Conservation (phyloP, 2,888 invertebrate species). For the Phengaris arion region DNA sequence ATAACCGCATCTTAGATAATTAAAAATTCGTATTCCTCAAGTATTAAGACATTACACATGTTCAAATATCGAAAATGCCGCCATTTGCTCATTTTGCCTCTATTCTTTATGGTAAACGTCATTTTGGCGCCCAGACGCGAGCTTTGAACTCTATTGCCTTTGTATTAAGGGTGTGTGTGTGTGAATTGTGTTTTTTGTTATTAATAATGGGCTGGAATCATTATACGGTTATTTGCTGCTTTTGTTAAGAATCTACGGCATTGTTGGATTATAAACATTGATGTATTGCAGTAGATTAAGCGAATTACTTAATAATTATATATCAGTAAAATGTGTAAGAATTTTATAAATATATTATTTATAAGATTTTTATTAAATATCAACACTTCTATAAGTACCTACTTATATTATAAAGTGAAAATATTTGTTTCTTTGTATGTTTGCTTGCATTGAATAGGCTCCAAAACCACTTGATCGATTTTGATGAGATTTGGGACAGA, state of each 20-base stretch:
- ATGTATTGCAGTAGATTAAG: constrained; percentile 56
- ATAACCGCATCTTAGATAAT: background rate
- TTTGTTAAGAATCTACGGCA: constrained; percentile 54
- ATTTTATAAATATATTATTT: too few relatives aligned
- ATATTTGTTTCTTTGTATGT: too few relatives aligned
- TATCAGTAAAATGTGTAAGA: too few relatives aligned
- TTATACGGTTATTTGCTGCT: constrained; percentile 73
- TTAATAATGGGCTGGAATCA: constrained; percentile 65
- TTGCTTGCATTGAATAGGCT: too few relatives aligned
- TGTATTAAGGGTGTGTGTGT: constrained; percentile 32
- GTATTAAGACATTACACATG: constrained; percentile 44
- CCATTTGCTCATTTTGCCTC: constrained; percentile 58
- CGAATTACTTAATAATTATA: too few relatives aligned
- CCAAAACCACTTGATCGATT: too few relatives aligned
- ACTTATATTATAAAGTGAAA: too few relatives aligned
- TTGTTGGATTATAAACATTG: constrained; percentile 57
- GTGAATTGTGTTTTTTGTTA: constrained; percentile 40
- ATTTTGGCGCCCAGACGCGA: constrained; percentile 8
- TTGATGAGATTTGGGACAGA: too few relatives aligned
- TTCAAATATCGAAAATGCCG: constrained; percentile 43
- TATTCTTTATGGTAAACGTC: constrained; percentile 50
- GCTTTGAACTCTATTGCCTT: constrained; percentile 33
- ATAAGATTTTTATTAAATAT: too few relatives aligned
- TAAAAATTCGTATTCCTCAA: constrained; percentile 9
- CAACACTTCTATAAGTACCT: too few relatives aligned